phyloP scores from a whole-genome alignment of 2,113 vertebrate species.

The Gila orcuttii region DNA sequence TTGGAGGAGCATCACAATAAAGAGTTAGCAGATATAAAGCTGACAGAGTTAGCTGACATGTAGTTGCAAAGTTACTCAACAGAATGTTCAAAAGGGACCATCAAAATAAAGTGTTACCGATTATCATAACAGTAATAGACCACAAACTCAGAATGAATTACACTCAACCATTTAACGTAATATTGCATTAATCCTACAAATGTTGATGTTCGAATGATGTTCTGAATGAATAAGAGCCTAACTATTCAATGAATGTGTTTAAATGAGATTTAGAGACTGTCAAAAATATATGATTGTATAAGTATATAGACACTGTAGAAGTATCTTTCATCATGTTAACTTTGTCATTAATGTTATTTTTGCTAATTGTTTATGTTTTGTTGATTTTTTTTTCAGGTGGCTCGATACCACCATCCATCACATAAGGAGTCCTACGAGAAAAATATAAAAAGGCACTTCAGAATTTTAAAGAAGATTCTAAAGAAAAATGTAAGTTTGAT shows the following conservation, averaged over 20 bases:
- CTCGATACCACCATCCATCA: background rate
- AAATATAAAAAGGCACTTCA: conserved; percentile 43
- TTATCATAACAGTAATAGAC: background rate
- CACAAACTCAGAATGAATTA: background rate
- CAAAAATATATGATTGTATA: no score
- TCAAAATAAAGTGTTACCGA: no score
- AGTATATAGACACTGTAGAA: no score
- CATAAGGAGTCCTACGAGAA: background rate
- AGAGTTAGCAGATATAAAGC: no score
- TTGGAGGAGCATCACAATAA: no score
- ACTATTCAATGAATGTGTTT: background rate
- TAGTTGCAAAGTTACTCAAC: no score
- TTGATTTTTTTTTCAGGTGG: conserved; percentile 21
- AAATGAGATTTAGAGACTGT: background rate
- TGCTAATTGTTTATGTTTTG: background rate
- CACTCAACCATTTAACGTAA: background rate
- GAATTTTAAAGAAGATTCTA: conserved; percentile 14
- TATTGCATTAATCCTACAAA: background rate
- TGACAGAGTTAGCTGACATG: no score
- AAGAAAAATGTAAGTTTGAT: conserved; percentile 43
- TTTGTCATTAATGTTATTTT: background rate
- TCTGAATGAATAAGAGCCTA: background rate
- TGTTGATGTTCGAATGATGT: background rate
- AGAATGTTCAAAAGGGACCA: no score
- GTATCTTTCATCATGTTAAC: no score